phyloP scores from a whole-genome alignment of 2,113 vertebrate species.

The Mandrillus leucophaeus region DNA sequence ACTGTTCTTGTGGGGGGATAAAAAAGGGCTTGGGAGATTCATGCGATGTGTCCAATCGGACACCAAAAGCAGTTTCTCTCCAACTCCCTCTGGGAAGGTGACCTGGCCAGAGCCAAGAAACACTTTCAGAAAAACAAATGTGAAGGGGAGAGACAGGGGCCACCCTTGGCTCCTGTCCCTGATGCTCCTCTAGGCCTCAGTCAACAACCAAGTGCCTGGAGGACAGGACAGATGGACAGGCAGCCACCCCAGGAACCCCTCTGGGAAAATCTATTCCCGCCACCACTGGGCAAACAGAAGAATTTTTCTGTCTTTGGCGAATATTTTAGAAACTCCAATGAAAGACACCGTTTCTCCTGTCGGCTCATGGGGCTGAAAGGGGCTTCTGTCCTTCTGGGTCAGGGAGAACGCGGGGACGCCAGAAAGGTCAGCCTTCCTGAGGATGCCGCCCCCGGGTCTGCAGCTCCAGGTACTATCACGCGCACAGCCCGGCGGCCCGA shows the following conservation, averaged over 20 bases:
- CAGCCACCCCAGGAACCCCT: background rate
- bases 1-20: slow-evolving; percentile 61
- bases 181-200: slow-evolving; percentile 9
- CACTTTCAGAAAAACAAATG: slow-evolving; percentile 75
- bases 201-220: background rate
- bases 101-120: slow-evolving; percentile 73
- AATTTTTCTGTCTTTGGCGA: slow-evolving; percentile 58
- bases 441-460: slow-evolving; percentile 63
- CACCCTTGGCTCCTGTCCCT: slow-evolving; percentile 19
- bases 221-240: background rate
- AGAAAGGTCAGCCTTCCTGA: slow-evolving; percentile 73
- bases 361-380: background rate
- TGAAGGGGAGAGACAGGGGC: slow-evolving; percentile 58
- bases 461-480: slow-evolving; percentile 71
- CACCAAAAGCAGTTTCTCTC: slow-evolving; percentile 76
- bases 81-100: slow-evolving; percentile 79
- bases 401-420: background rate
- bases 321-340: slow-evolving; percentile 48
- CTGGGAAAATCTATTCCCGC: slow-evolving; percentile 64
- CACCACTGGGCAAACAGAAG: slow-evolving; percentile 13
- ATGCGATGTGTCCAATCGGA: slow-evolving; percentile 66
- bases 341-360: slow-evolving; percentile 58
- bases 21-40: slow-evolving; percentile 82
- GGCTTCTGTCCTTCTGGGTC: slow-evolving; percentile 9
- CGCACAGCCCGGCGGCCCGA: background rate